These are phyloP conservation scores for Dermochelys coriacea DNA, from an alignment of 2,797 vertebrate species.

Conservation along the genomic window DNA sequence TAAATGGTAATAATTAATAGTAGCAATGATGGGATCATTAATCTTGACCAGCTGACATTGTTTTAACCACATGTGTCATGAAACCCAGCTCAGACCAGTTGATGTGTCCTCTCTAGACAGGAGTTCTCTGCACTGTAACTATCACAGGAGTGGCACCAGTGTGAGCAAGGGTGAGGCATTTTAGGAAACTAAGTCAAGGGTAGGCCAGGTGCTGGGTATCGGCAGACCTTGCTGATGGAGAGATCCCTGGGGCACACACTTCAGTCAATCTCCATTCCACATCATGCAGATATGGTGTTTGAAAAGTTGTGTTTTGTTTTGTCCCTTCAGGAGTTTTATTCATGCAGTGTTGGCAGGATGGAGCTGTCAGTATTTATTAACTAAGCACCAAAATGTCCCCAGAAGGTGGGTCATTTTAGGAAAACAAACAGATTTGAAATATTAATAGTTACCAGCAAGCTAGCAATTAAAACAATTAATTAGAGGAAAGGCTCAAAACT, in stretches of 20 bases:
- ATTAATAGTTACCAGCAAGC: neutral
- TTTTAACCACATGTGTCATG: neutral
- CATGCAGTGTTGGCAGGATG: neutral
- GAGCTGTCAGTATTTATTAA: neutral
- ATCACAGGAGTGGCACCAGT: neutral
- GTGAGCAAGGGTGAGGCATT: too few species aligned
- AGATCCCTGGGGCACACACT: neutral
- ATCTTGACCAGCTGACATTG: neutral
- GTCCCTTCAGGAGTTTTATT: neutral
- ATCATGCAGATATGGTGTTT: neutral
- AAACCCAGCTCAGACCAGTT: neutral
- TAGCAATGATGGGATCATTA: neutral
- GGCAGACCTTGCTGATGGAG: neutral
- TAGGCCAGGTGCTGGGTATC: neutral
- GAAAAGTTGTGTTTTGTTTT: neutral
- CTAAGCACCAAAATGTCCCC: neutral
- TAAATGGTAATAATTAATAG: neutral
- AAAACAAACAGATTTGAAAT: neutral
- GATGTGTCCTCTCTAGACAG: neutral
- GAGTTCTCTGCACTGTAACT: neutral
- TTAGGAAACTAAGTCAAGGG: neutral
- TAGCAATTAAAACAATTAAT: constrained; percentile 13
- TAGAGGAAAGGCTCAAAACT: neutral
- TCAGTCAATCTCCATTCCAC: neutral
- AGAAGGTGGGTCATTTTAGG: neutral